Evolutionary conservation across 1,140 invertebrate genomes (phyloP), one percentile per base, ranked within the genome.

Genomic region (Ruditapes philippinarum): DNA sequence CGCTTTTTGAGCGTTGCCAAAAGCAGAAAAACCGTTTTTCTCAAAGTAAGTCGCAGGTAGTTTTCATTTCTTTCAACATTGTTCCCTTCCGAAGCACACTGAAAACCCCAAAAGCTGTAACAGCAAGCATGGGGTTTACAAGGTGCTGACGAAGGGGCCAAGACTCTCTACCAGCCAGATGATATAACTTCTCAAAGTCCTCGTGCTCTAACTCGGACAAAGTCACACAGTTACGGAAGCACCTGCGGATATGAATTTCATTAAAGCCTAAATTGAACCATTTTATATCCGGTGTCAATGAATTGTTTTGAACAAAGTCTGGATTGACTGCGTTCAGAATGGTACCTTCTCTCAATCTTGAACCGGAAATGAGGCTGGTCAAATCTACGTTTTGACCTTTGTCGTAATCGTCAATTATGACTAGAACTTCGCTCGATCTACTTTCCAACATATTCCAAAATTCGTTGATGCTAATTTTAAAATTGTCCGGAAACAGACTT

Each of bases 341-440:
- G 1, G 92, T 89, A 14, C 90, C 73, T 49, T 88, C 82, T 25
- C 79, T 88, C 31, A 94, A 80, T 2, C 60, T 91, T 3, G 79
- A 60, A 22, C 93, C 93, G 17, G 73, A 74, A 3, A 94, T 42
- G 12, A 94, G 85, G n/a, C 88, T 78, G 4, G 78, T 65, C 7
- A 94, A 57, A 54, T 91, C 91, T 25, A 91, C 70, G 19, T 88
- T 78, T 17, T 74, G 60, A 36, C 79, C 79, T 28, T 89, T 89
- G 60, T 93, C 91, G 81, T 92, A 93, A 0, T 92, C 91, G 76
- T 94, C 94, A 11, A 94, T 28, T 0, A 94, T n/a, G 31, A 94
- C 19, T 12, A 94, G 25, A 0, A 92, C 88, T 42, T 93, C 91
- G 1, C 87, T 45, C 25, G 92, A 82, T 57, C 92, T 85, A 14